Evolutionary conservation across 2,113 vertebrate species (phyloP).

Genomic region (Megaceryle maxima): DNA sequence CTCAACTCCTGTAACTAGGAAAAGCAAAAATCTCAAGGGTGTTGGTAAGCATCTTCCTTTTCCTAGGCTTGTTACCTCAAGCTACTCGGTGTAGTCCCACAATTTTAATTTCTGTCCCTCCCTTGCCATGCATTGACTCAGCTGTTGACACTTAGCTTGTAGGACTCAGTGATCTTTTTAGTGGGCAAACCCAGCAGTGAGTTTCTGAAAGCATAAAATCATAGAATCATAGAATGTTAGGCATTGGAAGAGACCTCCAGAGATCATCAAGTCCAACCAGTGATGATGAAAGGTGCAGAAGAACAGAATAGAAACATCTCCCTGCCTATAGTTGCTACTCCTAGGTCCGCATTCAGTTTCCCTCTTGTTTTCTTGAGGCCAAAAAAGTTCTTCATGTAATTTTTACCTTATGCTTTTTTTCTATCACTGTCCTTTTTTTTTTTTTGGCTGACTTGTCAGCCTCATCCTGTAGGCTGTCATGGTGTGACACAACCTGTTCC

Average conservation of each 20-base stretch:
- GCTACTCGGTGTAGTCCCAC: not conserved
- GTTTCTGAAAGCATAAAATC: not conserved
- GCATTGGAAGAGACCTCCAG: too few species aligned
- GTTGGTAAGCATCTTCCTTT: not conserved
- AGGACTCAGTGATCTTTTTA: accelerated
- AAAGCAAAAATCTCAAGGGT: not conserved
- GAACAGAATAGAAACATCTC: not conserved
- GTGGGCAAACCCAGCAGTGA: not conserved
- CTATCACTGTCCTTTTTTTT: not conserved
- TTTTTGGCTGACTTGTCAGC: not conserved
- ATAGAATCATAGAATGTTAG: too few species aligned
- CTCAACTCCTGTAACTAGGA: not conserved
- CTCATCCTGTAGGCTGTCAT: not conserved
- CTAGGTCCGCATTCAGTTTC: not conserved
- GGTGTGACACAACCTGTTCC: not conserved
- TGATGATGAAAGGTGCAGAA: not conserved
- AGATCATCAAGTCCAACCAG: too few species aligned
- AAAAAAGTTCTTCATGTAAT: not conserved
- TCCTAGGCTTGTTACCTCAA: not conserved
- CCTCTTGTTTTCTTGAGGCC: not conserved
- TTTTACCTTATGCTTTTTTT: not conserved
- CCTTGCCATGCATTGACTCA: not conserved
- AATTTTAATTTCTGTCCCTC: not conserved
- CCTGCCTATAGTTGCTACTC: not conserved
- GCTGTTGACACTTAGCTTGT: not conserved